Evolutionary conservation across 2,888 invertebrate genomes (phyloP).

Genomic region (Coenonympha arcania): DNA sequence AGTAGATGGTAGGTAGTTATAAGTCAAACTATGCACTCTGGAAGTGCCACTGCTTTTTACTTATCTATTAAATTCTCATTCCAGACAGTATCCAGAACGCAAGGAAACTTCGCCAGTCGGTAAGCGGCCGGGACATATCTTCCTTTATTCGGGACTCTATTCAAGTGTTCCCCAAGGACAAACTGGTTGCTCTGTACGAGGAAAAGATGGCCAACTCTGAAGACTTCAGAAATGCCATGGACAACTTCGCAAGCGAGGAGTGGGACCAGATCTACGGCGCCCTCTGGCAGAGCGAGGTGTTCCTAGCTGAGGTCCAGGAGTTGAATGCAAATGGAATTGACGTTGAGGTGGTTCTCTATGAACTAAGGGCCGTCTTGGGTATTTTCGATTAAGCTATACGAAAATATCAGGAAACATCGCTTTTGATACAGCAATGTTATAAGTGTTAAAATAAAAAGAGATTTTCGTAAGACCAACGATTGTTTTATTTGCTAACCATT

Average conservation of each 20-base stretch:
- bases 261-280: slow-evolving; percentile 42
- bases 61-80: too few species aligned
- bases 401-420: background rate
- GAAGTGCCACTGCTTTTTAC: too few species aligned
- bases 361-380: slow-evolving; percentile 25
- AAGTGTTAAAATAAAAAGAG: background rate
- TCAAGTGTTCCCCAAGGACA: slow-evolving; percentile 31
- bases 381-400: slow-evolving; percentile 10
- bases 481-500: too few species aligned
- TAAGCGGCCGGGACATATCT: slow-evolving; percentile 27
- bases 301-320: slow-evolving; percentile 42
- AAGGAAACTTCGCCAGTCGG: slow-evolving; percentile 21
- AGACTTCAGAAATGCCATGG: slow-evolving; percentile 47
- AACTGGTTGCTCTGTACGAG: slow-evolving; percentile 48
- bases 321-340: slow-evolving; percentile 47
- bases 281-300: slow-evolving; percentile 46
- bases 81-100: slow-evolving; percentile 7
- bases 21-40: too few species aligned
- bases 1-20: too few species aligned
- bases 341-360: slow-evolving; percentile 22
- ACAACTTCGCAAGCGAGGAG: slow-evolving; percentile 49
- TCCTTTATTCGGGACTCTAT: slow-evolving; percentile 29
- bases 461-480: too few species aligned
- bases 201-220: slow-evolving; percentile 50
- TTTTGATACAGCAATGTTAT: background rate